Conservation (phyloP, 2,888 invertebrate species). For the Corythucha ciliata region DNA sequence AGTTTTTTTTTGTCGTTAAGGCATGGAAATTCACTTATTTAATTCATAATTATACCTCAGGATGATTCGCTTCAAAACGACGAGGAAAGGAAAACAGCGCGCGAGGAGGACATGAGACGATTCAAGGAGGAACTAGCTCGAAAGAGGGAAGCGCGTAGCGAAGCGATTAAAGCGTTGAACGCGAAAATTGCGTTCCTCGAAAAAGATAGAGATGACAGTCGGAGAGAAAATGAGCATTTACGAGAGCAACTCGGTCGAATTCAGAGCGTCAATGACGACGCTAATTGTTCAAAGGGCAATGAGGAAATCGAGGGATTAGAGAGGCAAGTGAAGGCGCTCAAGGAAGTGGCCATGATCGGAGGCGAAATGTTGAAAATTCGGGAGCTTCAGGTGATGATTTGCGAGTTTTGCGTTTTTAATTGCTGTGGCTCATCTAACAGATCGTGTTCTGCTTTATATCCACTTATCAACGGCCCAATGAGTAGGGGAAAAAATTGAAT, state of each 20-base stretch:
- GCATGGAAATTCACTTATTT: too few relatives aligned
- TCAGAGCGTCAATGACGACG: not conserved
- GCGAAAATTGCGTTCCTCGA: conserved; percentile 50
- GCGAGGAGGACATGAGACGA: conserved; percentile 50
- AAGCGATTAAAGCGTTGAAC: conserved; percentile 58
- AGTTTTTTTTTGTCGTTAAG: too few relatives aligned
- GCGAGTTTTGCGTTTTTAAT: too few relatives aligned
- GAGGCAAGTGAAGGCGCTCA: conserved; percentile 58
- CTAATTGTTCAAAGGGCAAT: conserved; percentile 6
- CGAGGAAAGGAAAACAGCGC: conserved; percentile 19
- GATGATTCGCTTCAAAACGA: too few relatives aligned
- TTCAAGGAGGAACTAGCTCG: conserved; percentile 58
- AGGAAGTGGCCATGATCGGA: conserved; percentile 64
- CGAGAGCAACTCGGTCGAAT: conserved; percentile 2
- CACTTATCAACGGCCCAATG: too few relatives aligned
- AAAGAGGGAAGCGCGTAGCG: conserved; percentile 59
- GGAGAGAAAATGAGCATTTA: conserved; percentile 14
- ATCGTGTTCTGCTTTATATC: too few relatives aligned
- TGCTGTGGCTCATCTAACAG: too few relatives aligned
- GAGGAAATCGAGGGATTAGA: conserved; percentile 36
- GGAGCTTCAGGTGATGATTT: conserved; percentile 55
- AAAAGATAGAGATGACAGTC: conserved; percentile 16
- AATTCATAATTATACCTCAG: too few relatives aligned
- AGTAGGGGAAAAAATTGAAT: too few relatives aligned
- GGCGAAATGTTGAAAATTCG: conserved; percentile 64